Conservation (phyloP, 2,888 invertebrate species). For the Cactoblastis cactorum region DNA sequence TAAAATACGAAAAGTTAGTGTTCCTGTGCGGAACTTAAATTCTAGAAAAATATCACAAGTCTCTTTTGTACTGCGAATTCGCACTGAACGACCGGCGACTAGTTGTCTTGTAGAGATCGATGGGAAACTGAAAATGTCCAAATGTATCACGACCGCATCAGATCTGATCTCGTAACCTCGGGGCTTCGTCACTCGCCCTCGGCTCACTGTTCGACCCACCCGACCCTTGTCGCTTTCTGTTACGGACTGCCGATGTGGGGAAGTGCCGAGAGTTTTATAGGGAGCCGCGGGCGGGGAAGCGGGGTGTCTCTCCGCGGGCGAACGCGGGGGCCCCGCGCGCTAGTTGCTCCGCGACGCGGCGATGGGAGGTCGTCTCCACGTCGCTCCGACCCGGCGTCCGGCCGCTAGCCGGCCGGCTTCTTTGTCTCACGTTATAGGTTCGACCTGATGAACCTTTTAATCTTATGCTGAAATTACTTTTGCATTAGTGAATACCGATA, state of each 20-base stretch:
- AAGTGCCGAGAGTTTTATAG: slow-evolving; percentile 69
- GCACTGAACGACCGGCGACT: slow-evolving; percentile 70
- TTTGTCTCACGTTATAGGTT: slow-evolving; percentile 51
- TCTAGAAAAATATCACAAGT: slow-evolving; percentile 79
- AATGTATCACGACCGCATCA: slow-evolving; percentile 71
- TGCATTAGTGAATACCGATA: slow-evolving; percentile 20
- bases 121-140: slow-evolving; percentile 62
- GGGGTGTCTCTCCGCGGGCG: slow-evolving; percentile 56
- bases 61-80: slow-evolving; percentile 76
- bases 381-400: slow-evolving; percentile 41
- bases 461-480: slow-evolving; percentile 25
- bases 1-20: slow-evolving; percentile 62
- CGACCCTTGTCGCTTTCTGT: slow-evolving; percentile 71
- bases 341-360: slow-evolving; percentile 53
- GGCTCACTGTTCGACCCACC: slow-evolving; percentile 68
- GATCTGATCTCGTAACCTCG: slow-evolving; percentile 78
- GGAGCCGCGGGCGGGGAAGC: slow-evolving; percentile 57
- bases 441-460: slow-evolving; percentile 30
- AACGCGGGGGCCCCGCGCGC: slow-evolving; percentile 68
- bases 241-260: slow-evolving; percentile 72
- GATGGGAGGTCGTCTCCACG: slow-evolving; percentile 42
- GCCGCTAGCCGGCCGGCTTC: slow-evolving; percentile 66
- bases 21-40: slow-evolving; percentile 69
- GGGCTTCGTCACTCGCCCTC: slow-evolving; percentile 72
- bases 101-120: slow-evolving; percentile 70